Conservation (phyloP, 1,140 invertebrate species). For the Spodoptera frugiperda region DNA sequence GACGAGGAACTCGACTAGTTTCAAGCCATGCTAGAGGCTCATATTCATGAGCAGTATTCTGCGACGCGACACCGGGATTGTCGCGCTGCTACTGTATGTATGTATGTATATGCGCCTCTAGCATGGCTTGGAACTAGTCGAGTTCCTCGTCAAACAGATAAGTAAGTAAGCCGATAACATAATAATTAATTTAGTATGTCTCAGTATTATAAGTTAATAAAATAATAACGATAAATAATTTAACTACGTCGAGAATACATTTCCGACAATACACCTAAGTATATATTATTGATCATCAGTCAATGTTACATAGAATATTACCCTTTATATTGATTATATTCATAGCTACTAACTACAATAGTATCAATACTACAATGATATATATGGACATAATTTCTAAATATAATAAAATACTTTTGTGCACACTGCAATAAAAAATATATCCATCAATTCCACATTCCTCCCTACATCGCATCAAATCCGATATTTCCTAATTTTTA, state of each 20-base stretch:
- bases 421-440: conserved; percentile 1
- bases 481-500: too few relatives aligned
- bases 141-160: too few relatives aligned
- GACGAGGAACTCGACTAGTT: too few relatives aligned
- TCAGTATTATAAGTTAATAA: neutral
- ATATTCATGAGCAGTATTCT: too few relatives aligned
- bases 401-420: neutral
- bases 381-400: neutral
- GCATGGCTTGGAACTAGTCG: too few relatives aligned
- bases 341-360: neutral
- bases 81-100: too few relatives aligned
- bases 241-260: neutral
- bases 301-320: conserved; percentile 9
- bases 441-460: neutral
- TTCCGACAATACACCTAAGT: neutral
- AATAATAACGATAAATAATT: neutral
- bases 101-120: too few relatives aligned
- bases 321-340: conserved; percentile 14
- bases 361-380: neutral
- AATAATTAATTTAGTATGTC: too few relatives aligned
- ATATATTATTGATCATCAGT: conserved; percentile 27
- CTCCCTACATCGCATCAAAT: too few relatives aligned
- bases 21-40: too few relatives aligned
- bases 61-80: too few relatives aligned
- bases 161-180: too few relatives aligned